Conservation (phyloP, 2,113 vertebrate genomes). For the Psittacara wagleri region DNA sequence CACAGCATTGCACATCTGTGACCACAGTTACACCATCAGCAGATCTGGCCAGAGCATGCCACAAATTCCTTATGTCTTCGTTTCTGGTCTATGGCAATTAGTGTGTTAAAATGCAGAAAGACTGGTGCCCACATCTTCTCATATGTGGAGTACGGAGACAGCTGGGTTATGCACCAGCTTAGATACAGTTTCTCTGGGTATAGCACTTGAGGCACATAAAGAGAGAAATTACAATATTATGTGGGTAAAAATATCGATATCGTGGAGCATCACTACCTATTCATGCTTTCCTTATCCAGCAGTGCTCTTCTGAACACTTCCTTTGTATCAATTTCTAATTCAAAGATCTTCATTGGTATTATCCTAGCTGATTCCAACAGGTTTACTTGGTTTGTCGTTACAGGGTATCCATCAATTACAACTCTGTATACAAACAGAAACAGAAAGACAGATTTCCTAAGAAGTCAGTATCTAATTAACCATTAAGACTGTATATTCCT, state of each 20-base stretch:
- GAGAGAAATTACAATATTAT: neutral
- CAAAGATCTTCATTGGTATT: constrained; percentile 85
- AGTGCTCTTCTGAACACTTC: constrained; percentile 87
- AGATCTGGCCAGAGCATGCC: neutral
- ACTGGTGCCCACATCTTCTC: neutral
- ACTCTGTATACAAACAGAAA: constrained; percentile 74
- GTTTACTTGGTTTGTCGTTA: constrained; percentile 80
- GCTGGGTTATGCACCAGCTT: neutral
- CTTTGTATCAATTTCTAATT: constrained; percentile 82
- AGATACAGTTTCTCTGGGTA: neutral
- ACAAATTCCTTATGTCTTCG: neutral
- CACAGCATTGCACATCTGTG: neutral
- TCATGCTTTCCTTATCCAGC: constrained; percentile 70
- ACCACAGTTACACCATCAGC: fast-evolving
- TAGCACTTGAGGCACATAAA: neutral
- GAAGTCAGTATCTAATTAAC: neutral
- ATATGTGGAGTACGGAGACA: neutral
- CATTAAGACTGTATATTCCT: neutral
- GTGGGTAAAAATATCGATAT: neutral
- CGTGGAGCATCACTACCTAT: constrained; percentile 72
- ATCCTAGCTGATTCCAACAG: constrained; percentile 81
- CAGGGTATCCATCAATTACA: constrained; percentile 91
- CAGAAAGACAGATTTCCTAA: neutral
- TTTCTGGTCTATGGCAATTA: neutral
- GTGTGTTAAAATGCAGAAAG: neutral